phyloP scores from a whole-genome alignment of 2,113 vertebrate species.

The Erythrocebus patas region DNA sequence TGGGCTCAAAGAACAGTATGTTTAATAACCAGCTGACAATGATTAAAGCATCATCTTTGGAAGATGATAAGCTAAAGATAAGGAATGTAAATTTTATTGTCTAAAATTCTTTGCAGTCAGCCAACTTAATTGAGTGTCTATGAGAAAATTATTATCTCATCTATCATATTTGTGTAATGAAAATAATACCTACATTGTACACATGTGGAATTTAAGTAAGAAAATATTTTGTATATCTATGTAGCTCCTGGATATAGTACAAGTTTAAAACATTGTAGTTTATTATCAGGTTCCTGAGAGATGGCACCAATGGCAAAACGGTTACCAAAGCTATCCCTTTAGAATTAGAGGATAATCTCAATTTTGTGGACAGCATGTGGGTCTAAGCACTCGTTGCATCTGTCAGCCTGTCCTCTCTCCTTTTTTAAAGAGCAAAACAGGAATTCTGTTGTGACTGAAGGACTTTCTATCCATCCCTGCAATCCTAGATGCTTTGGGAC shows the following conservation, averaged over 20 bases:
- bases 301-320: not conserved
- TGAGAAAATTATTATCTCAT: not conserved
- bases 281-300: not conserved
- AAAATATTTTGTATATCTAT: not conserved
- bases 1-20: not conserved
- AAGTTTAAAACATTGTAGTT: not conserved
- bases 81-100: not conserved
- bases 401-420: not conserved
- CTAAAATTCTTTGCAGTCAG: not conserved
- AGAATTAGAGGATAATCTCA: not conserved
- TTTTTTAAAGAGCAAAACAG: not conserved
- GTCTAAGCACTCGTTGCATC: not conserved
- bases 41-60: not conserved
- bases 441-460: not conserved
- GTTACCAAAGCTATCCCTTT: not conserved
- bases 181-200: not conserved
- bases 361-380: not conserved
- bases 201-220: not conserved
- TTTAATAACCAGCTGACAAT: not conserved
- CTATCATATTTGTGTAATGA: slow-evolving; percentile 2
- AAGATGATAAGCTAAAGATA: not conserved
- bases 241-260: not conserved
- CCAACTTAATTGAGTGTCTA: not conserved
- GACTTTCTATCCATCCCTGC: not conserved
- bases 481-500: not conserved